phyloP scores from a whole-genome alignment of 2,888 invertebrate genomes.

The Calliopum simillimum region DNA sequence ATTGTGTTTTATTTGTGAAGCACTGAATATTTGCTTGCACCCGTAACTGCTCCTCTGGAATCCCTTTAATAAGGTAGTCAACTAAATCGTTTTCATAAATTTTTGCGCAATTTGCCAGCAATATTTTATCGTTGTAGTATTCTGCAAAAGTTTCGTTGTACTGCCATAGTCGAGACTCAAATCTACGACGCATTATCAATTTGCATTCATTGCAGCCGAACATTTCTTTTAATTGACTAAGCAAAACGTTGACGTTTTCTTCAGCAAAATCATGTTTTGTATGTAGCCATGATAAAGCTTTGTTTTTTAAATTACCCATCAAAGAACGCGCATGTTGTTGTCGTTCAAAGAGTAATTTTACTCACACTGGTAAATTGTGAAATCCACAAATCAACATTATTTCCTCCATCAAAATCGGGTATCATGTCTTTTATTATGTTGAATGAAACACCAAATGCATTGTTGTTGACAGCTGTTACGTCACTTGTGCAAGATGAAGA shows the following conservation, averaged over 20 bases:
- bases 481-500: background rate
- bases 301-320: too few species aligned
- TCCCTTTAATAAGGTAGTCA: conserved; percentile 20
- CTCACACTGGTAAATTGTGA: conserved; percentile 4
- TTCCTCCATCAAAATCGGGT: conserved; percentile 4
- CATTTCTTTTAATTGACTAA: background rate
- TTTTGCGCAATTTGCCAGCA: background rate
- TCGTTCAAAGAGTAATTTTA: background rate
- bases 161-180: conserved; percentile 14
- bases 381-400: background rate
- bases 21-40: conserved; percentile 28
- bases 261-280: background rate
- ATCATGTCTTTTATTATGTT: background rate
- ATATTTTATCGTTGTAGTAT: conserved; percentile 21
- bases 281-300: background rate
- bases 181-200: background rate
- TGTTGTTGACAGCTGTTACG: background rate
- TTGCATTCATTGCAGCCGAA: conserved; percentile 16
- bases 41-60: conserved; percentile 31
- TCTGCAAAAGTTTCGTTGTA: background rate
- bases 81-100: conserved; percentile 12
- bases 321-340: conserved; percentile 9
- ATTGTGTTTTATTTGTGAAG: conserved; percentile 6
- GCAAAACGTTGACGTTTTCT: background rate
- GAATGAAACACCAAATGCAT: background rate